These are phyloP conservation scores for Camelus dromedarius DNA, from an alignment of 2,113 vertebrate species.

Conservation along the genomic window DNA sequence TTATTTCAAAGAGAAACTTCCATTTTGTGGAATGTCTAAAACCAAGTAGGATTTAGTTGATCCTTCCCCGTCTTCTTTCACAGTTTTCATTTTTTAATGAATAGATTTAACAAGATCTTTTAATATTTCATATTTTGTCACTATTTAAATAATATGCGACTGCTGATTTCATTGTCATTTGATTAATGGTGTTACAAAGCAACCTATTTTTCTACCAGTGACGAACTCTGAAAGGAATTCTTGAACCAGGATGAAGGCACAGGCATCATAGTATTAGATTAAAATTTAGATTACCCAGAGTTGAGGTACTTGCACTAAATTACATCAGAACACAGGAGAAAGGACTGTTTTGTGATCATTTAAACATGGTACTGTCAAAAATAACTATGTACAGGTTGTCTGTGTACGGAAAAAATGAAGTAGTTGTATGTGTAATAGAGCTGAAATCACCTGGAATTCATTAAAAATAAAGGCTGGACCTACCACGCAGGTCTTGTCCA, in stretches of 20 bases:
- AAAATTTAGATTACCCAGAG: neutral
- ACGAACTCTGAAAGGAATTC: neutral
- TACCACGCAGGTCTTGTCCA: neutral
- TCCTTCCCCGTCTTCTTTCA: neutral
- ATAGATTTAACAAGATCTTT: neutral
- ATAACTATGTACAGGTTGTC: neutral
- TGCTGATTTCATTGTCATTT: neutral
- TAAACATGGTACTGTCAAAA: neutral
- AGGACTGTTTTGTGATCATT: neutral
- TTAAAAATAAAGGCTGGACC: neutral
- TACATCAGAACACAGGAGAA: neutral
- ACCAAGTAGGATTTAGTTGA: neutral
- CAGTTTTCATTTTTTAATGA: conserved; percentile 11
- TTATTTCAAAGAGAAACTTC: neutral
- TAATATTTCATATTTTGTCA: neutral
- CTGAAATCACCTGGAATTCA: neutral
- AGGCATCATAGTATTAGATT: neutral
- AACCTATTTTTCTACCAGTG: neutral
- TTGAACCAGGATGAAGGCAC: conserved; percentile 19
- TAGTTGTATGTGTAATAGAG: neutral
- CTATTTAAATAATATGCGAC: neutral
- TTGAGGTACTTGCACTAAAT: neutral
- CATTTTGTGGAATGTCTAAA: conserved; percentile 32
- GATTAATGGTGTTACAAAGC: neutral
- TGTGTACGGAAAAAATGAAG: neutral